Percentiles rank a stretch among this genome's conserved stretches.
Conservation (phyloP, 2,888 invertebrate genomes). For the Caenorhabditis sp. region DNA sequence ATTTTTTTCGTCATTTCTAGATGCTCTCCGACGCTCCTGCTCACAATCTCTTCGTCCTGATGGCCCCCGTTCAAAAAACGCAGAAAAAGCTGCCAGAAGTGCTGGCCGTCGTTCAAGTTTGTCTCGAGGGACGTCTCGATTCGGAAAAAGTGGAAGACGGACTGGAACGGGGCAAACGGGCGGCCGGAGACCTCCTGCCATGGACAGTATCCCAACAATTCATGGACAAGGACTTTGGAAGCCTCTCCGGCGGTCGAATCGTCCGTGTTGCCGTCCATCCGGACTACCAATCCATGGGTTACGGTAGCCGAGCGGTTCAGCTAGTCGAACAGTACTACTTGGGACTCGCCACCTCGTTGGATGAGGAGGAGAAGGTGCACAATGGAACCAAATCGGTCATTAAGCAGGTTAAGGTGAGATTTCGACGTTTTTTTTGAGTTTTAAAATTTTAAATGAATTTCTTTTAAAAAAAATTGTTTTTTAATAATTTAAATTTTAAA, state of each 20-base stretch:
- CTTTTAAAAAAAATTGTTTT: neutral
- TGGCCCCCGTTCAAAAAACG: conserved; percentile 89
- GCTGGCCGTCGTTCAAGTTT: conserved; percentile 85
- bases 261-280: conserved; percentile 99
- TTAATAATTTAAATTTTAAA: too few species aligned
- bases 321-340: conserved; percentile 93
- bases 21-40: conserved; percentile 99
- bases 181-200: conserved; percentile 97
- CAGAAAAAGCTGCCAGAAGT: conserved; percentile 88
- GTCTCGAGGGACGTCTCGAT: conserved; percentile 87
- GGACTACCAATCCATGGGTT: conserved; percentile 96
- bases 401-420: conserved; percentile 51
- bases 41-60: conserved; percentile 95
- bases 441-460: neutral
- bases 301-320: conserved; percentile 91
- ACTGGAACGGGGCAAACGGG: conserved; percentile 91
- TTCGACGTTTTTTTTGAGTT: neutral
- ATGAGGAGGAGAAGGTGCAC: conserved; percentile 65
- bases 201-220: conserved; percentile 97
- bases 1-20: conserved; percentile 84
- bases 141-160: conserved; percentile 89
- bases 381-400: conserved; percentile 22
- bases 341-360: conserved; percentile 85
- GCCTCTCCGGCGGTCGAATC: conserved; percentile 92
- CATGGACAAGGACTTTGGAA: conserved; percentile 92